Percentiles rank a stretch among this genome's conserved stretches.
These are phyloP conservation scores for Lytechinus variegatus DNA, from an alignment of 35 echinoderm and acorn worm species.

Conservation along the genomic window DNA sequence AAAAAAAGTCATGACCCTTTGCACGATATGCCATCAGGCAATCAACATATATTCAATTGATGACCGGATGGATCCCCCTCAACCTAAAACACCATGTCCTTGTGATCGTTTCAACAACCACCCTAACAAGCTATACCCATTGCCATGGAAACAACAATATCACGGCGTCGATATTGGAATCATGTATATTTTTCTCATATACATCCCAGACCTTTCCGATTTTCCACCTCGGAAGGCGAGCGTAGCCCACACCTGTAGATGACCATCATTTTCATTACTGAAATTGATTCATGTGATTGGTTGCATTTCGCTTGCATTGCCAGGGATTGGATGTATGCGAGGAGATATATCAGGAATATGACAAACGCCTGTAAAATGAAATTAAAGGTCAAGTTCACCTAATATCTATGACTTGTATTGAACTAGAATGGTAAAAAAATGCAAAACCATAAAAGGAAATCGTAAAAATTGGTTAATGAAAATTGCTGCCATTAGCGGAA, in stretches of 20 bases:
- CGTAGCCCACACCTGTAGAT: background rate
- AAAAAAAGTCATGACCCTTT: background rate
- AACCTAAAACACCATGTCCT: background rate
- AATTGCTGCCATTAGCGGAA: no score
- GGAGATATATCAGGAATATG: background rate
- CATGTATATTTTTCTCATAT: background rate
- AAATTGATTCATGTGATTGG: background rate
- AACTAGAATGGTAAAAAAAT: no score
- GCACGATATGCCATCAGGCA: background rate
- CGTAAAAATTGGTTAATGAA: no score
- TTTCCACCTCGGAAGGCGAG: background rate
- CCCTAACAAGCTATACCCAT: background rate
- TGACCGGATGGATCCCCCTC: background rate
- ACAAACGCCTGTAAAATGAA: background rate
- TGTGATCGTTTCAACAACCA: background rate
- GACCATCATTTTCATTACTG: background rate
- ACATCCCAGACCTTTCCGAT: background rate
- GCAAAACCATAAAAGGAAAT: no score
- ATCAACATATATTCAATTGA: background rate
- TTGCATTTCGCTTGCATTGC: background rate
- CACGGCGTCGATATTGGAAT: background rate
- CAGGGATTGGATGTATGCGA: background rate
- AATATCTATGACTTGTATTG: no score
- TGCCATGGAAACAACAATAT: background rate
- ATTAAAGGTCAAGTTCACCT: no score